Evolutionary conservation across 2,888 invertebrate species (phyloP), one percentile per base, ranked within the genome.

Genomic region (Spicauda simplicius): DNA sequence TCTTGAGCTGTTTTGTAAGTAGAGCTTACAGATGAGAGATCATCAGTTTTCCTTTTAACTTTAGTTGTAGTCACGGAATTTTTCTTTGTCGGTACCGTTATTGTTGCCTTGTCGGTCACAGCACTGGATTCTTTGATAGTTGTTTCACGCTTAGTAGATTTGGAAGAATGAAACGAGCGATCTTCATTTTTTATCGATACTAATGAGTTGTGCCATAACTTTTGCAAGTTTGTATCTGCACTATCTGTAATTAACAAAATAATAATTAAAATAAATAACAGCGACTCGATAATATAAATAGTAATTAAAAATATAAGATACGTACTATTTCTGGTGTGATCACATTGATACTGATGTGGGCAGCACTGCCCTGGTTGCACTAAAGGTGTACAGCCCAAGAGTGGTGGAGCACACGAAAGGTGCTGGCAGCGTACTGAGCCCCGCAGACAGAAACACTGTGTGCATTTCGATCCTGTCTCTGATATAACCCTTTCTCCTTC

Each of bases 331-430:
- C 71, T 73, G 0, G 73, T 68, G 45, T 83, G 85, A 16, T 96
- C 95, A 81, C 97, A 97, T 77, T 96, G 95, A 84, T 97, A 97
- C 80, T 96, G 96, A 60, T 96, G 96, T 12, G 97, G 97, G 80
- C 97, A 97, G 85, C 97, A 97, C 80, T 97, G 96, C 1, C 97
- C 97, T 50, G 94, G 93, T 60, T 95, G 95, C 63, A 97, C 94
- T 60, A 97, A 94, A 0, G 97, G 97, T 59, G 90, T 92, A 84
- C 97, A 98, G 60, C 96, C 97, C 72, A 95, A 94, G 68, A 97
- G 91, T 0, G 96, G 94, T 0, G 96, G 96, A 0, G 97, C 95
- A 79, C 97, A 97, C 19, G 96, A 94, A 68, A 97, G 93, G 5
- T 96, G 95, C 72, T 96, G 96, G 84, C 97, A 98, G 54, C 95